Evolutionary conservation across 1,140 invertebrate genomes (phyloP).

Genomic region (Akabosia matsudoensis): DNA sequence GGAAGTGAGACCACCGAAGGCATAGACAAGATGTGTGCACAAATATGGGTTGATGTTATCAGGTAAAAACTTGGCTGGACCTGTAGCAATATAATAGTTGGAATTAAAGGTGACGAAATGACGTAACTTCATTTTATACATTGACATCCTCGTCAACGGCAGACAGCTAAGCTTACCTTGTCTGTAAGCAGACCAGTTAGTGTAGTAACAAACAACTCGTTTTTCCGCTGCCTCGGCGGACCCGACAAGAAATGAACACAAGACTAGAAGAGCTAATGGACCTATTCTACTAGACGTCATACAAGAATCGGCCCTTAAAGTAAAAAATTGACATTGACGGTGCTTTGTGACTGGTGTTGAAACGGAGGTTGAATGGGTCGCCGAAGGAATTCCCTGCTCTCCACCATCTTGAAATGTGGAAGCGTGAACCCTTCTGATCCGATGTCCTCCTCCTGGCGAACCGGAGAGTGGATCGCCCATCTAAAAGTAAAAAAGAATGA

Average conservation of each 20-base stretch:
- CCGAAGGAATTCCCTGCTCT: background rate
- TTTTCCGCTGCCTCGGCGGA: constrained; percentile 53
- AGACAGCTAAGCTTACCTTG: too few relatives aligned
- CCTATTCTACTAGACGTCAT: constrained; percentile 16
- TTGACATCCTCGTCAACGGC: too few relatives aligned
- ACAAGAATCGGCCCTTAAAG: background rate
- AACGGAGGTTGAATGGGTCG: background rate
- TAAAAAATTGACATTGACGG: constrained; percentile 12
- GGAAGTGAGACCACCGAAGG: constrained; percentile 87
- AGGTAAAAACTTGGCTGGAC: constrained; percentile 83
- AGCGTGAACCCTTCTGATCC: background rate
- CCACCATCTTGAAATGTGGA: background rate
- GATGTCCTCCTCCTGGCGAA: background rate
- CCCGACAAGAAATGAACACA: constrained; percentile 35
- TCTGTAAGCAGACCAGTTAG: constrained; percentile 86
- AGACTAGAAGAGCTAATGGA: constrained; percentile 28
- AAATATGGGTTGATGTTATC: constrained; percentile 94
- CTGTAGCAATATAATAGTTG: too few relatives aligned
- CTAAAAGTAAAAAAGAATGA: constrained; percentile 5
- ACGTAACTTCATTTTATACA: background rate
- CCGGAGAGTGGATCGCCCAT: constrained; percentile 9
- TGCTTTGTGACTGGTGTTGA: background rate
- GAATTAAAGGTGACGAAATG: background rate
- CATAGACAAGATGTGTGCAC: constrained; percentile 91
- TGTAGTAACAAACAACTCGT: constrained; percentile 84